Base-by-base conservation (phyloP, 2,113 vertebrate species). In the Neogobius melanostomus region DNA sequence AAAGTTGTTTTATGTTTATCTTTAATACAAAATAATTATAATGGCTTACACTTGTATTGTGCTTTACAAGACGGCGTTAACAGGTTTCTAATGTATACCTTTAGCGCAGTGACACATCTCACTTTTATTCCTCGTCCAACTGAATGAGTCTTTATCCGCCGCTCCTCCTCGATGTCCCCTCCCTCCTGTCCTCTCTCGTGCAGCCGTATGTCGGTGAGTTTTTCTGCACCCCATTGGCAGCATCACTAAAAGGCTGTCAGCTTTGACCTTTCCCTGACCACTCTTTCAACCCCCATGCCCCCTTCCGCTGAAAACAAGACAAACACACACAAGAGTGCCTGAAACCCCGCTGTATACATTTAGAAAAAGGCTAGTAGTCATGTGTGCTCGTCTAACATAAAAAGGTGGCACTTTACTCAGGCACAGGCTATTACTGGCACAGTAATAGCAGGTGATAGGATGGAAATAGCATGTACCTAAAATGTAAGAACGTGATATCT, bases 221-320 rank as follows among this genome's bases (percentile, higher is more conserved):
- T 85, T 84, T 81, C 69, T 50, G 66, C 45, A 61, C 44, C 15
- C 78, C 72, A 82, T 82, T 85, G 85, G 82, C 76, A 85, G 75
- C 77, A 64, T 77, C 71, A 81, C 82, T 87, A 87, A 89, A 85
- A 77, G 77, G 76, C 79, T 91, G 89, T 88, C 89, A 89, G 89
- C 79, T 75, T 69, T 88, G 88, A 88, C 89, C 89, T 89, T 91
- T 89, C 84, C 71, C 78, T 81, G 64, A 61, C 45, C 15, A 12
- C 36, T n/a, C 15, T 49, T 21, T 16, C 66, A 6, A 62, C 36
- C 60, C 14, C 50, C 51, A 68, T 73, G 56, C 28, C 70, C 52
- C 66, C 56, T 21, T n/a, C 53, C 53, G 28, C 53, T 11, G 53
- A 56, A 56, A 56, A 56, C 53, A 56, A 56, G 52, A 66, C 14